Base-by-base conservation (phyloP, 2,113 vertebrate genomes). In the Psittacara wagleri region DNA sequence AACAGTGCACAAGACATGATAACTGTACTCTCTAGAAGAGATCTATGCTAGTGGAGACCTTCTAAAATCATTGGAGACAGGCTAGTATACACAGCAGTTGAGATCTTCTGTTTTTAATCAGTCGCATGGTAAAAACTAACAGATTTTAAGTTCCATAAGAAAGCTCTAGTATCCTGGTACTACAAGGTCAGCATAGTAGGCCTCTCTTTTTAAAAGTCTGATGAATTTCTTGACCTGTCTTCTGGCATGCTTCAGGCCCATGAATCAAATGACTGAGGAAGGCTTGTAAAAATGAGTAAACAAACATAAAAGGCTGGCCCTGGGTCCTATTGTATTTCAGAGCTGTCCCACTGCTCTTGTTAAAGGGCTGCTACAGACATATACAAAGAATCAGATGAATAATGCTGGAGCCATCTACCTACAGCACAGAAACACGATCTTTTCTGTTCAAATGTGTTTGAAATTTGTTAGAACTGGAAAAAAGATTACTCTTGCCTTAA, bases 401-500 rank as follows among this genome's bases (percentile, higher is more conserved):
- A 91, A 97, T 97, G 92, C 83, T 96, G 95, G 95, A 97, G 96
- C 88, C 97, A 97, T 96, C 96, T 98, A 97, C 98, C 97, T 98
- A 96, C 95, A 97, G 95, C 96, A 97, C 81, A 83, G 97, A 98
- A 98, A 98, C 12, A 43, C 93, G 97, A 98, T 97, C 89, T 96
- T 92, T 94, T 97, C 96, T 97, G 90, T 89, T 96, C 94, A 96
- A 98, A 97, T 96, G 96, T 96, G 95, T 86, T 97, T 97, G 96
- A 97, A 97, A 97, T 98, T 96, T 97, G 95, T 95, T 95, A 96
- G 86, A 96, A 96, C 96, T 98, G 97, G 97, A 97, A 98, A 98
- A 98, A 84, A 98, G 96, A 98, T 98, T 97, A 97, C 39, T 77
- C 85, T 96, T 92, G 80, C 97, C 96, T 96, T 97, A 94, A 97